A percentile compares a stretch with the other conserved stretches of the same genome.
phyloP scores from a whole-genome alignment of 1,140 invertebrate species.

The Apis cerana region DNA sequence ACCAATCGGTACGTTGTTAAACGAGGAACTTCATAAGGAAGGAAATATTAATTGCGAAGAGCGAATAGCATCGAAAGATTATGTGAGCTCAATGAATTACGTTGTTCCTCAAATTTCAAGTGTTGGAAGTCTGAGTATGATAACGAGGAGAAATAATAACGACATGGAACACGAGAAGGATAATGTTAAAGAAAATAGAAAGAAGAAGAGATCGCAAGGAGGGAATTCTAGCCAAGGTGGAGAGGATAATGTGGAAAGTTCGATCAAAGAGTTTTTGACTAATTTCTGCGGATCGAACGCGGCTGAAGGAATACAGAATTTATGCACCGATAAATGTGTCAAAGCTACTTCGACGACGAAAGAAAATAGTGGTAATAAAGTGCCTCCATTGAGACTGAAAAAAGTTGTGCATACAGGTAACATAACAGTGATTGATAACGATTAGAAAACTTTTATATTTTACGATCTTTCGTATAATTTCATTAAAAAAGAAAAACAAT shows the following conservation, averaged over 20 bases:
- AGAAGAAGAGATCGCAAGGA: constrained; percentile 43
- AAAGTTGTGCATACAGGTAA: constrained; percentile 60
- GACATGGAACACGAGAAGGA: background rate
- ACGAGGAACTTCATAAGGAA: background rate
- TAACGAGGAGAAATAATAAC: constrained; percentile 23
- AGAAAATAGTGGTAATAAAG: constrained; percentile 47
- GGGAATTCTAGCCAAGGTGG: constrained; percentile 16
- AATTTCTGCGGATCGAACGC: constrained; percentile 14
- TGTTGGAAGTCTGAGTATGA: background rate
- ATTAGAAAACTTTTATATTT: background rate
- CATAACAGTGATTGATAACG: background rate
- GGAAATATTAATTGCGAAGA: background rate
- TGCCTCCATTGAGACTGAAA: constrained; percentile 70
- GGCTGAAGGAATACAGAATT: background rate
- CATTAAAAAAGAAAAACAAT: too few species aligned
- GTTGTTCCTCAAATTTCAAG: constrained; percentile 33
- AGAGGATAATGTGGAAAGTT: constrained; percentile 18
- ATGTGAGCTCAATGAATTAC: constrained; percentile 9
- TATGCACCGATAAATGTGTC: constrained; percentile 15
- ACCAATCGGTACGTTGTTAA: background rate
- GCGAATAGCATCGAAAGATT: background rate
- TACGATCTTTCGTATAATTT: background rate
- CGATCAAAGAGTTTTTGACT: constrained; percentile 50
- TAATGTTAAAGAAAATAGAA: constrained; percentile 32
- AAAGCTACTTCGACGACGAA: constrained; percentile 25